phyloP scores from a whole-genome alignment of 2,113 vertebrate species.

The Mormyrus iriodes region DNA sequence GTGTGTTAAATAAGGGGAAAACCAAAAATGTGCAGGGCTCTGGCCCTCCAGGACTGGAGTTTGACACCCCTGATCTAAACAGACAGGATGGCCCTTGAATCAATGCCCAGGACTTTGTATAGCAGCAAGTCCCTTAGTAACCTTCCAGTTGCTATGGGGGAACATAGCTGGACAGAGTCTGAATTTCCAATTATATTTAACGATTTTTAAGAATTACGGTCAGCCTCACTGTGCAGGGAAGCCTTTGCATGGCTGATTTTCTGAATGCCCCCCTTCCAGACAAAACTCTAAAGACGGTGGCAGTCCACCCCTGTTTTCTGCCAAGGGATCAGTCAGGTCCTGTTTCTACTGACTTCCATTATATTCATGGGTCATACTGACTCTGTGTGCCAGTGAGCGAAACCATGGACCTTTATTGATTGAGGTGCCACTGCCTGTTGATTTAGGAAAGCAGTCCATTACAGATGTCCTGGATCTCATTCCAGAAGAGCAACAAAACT shows the following conservation, averaged over 20 bases:
- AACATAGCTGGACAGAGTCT: no score
- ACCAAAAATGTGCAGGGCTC: no score
- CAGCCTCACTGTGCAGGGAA: no score
- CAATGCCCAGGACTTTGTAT: neutral
- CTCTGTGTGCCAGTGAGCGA: neutral
- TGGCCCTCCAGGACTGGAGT: no score
- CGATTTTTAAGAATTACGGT: no score
- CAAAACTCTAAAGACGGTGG: neutral
- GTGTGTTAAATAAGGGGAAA: no score
- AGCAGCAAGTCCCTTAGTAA: neutral
- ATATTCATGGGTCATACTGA: neutral
- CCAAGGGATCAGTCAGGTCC: neutral
- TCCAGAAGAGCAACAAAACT: neutral
- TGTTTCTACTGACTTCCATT: neutral
- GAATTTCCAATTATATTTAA: no score
- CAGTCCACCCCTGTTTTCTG: neutral
- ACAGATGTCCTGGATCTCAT: neutral
- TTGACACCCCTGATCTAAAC: no score
- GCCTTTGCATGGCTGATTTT: no score
- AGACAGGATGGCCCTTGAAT: neutral
- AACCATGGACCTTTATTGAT: no score
- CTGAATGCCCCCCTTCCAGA: no score
- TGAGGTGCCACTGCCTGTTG: no score
- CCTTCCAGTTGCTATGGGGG: neutral
- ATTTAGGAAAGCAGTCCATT: neutral